phyloP scores from a whole-genome alignment of 2,888 invertebrate species.

The Pyrochroa serraticornis region DNA sequence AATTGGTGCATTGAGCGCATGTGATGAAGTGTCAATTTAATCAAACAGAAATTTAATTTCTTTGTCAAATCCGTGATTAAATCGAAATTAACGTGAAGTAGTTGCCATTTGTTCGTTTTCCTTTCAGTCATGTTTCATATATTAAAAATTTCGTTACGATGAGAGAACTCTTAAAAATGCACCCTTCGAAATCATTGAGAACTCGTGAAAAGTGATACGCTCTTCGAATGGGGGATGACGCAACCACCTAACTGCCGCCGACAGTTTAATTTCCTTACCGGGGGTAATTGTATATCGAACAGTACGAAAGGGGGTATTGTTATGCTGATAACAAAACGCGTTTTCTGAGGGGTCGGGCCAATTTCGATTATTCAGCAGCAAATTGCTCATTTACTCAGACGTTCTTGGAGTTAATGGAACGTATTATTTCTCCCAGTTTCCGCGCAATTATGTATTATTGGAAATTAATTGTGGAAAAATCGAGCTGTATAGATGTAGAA shows the following conservation, averaged over 20 bases:
- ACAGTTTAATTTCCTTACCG: constrained; percentile 5
- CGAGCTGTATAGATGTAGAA: background rate
- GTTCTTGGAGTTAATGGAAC: constrained; percentile 30
- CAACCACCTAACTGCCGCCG: background rate
- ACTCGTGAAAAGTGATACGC: constrained; percentile 3
- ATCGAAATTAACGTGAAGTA: background rate
- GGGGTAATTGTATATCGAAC: constrained; percentile 28
- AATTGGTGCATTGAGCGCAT: constrained; percentile 19
- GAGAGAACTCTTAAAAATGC: background rate
- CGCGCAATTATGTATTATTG: constrained; percentile 28
- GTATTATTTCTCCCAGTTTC: constrained; percentile 25
- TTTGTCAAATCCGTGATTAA: constrained; percentile 18
- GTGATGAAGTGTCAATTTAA: constrained; percentile 22
- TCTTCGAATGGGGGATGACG: background rate
- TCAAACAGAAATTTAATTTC: constrained; percentile 21
- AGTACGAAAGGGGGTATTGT: constrained; percentile 26
- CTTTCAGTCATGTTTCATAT: no score
- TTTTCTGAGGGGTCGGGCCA: constrained; percentile 24
- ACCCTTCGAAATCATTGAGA: background rate
- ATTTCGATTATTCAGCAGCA: constrained; percentile 30
- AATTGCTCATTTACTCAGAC: constrained; percentile 30
- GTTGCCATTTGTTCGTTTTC: no score
- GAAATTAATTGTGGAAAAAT: constrained; percentile 12
- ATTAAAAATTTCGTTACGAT: background rate
- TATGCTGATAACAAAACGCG: constrained; percentile 31